Percentiles rank a stretch among this genome's conserved stretches.
Evolutionary conservation across 2,888 invertebrate genomes (phyloP).

Genomic region (Agapetus fuscipes): DNA sequence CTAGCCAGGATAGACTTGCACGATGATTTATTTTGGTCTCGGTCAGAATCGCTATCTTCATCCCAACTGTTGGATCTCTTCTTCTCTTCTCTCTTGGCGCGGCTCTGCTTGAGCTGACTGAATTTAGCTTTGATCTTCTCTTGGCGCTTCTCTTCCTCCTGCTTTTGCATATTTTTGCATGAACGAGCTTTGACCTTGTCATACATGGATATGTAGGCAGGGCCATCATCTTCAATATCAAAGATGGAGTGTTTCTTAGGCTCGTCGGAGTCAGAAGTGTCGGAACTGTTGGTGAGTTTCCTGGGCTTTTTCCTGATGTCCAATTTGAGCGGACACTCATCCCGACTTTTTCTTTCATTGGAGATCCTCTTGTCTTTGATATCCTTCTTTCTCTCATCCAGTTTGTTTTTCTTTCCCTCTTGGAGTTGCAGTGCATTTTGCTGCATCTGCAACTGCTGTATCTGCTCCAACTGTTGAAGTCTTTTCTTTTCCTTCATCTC

Average conservation of each 20-base stretch:
- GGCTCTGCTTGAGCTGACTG: constrained; percentile 75
- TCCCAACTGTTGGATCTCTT: constrained; percentile 83
- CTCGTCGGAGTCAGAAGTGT: constrained; percentile 67
- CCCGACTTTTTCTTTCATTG: constrained; percentile 42
- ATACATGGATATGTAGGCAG: constrained; percentile 93
- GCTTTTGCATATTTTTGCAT: constrained; percentile 88
- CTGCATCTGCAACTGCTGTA: constrained; percentile 42
- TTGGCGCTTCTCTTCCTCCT: constrained; percentile 78
- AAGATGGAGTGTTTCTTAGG: constrained; percentile 87
- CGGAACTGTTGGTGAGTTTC: constrained; percentile 47
- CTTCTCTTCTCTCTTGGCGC: constrained; percentile 81
- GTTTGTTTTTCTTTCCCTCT: constrained; percentile 35
- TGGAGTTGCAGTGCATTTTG: constrained; percentile 35
- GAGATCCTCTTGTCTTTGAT: constrained; percentile 42
- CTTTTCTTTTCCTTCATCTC: constrained; percentile 49
- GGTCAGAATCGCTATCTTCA: constrained; percentile 69
- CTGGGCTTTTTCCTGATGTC: constrained; percentile 36
- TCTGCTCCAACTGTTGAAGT: constrained; percentile 42
- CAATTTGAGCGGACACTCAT: constrained; percentile 35
- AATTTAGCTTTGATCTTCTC: constrained; percentile 86
- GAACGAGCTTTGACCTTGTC: constrained; percentile 93
- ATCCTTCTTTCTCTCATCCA: constrained; percentile 41
- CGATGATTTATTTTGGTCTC: constrained; percentile 33
- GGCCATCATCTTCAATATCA: constrained; percentile 81
- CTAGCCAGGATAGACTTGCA: constrained; percentile 41